phyloP scores from a whole-genome alignment of 2,797 vertebrate species.

The Psittacula echo region DNA sequence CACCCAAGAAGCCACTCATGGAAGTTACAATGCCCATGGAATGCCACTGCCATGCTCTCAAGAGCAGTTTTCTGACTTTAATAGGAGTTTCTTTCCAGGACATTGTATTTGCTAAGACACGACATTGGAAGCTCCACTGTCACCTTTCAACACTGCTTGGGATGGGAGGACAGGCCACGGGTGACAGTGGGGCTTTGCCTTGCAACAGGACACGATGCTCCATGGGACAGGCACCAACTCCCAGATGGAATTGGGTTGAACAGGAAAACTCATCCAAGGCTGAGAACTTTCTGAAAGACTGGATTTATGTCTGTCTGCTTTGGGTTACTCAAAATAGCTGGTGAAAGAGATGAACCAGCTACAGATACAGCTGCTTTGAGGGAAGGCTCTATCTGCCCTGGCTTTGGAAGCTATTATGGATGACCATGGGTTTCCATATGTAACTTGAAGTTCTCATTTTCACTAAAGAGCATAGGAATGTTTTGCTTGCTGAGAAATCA shows the following conservation, averaged over 20 bases:
- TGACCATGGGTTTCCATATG: neutral
- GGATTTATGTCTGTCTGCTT: neutral
- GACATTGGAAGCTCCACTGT: neutral
- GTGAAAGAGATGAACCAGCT: neutral
- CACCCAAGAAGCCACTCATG: neutral
- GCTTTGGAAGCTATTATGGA: neutral
- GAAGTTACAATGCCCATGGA: accelerated
- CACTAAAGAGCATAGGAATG: neutral
- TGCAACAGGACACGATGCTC: accelerated
- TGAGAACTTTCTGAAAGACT: neutral
- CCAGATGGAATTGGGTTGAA: neutral
- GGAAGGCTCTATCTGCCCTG: neutral
- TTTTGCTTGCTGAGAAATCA: neutral
- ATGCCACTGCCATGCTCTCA: accelerated
- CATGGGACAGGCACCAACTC: neutral
- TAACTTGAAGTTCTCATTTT: neutral
- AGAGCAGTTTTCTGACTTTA: neutral
- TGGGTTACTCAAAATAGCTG: neutral
- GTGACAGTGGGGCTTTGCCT: neutral
- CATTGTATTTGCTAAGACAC: neutral
- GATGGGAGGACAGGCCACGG: neutral
- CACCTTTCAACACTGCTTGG: neutral
- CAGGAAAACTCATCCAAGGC: neutral
- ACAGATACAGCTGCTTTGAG: neutral
- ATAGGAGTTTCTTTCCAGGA: neutral